Evolutionary conservation across 2,888 invertebrate species (phyloP), one percentile per base, ranked within the genome.

Genomic region (Frankliniella fusca): DNA sequence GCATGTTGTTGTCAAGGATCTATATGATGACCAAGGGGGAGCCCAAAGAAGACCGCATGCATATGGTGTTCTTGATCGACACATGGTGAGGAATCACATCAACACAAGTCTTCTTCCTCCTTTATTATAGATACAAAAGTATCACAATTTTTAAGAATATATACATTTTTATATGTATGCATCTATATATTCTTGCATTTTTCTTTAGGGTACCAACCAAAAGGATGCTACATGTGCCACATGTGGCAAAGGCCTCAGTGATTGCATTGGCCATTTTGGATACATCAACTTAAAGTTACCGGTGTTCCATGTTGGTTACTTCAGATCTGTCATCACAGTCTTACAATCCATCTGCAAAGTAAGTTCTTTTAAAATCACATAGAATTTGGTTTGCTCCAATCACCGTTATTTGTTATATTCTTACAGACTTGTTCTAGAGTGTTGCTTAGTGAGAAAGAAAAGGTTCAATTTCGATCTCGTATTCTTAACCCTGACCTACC

Each of bases 201-300:
- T 85, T 84, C 86, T 86, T 70, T 86, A 96, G 96, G 98, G 98
- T 49, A 95, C 95, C 28, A 96, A 95, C 87, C 93, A 94, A 83
- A 97, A 97, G 88, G 93, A 94, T 86, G 92, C 92, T 0, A 92
- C 92, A 82, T 98, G 99, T 88, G 93, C 93, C 83, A 98, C 99
- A 0, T 99, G 99, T 88, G 95, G 95, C 0, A 94, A 97, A 87
- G 94, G 95, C 0, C 89, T 98, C 84, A 94, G 93, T 28, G 98
- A 98, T 86, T 99, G 99, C 87, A 95, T 97, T 28, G 99, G 99
- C 0, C 99, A 99, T 89, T 99, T 95, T 88, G 99, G 99, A 0
- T 98, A 96, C 88, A 93, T 99, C 83, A 97, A 99, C 87, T 90
- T 99, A 80, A 96, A 97, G 80, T 89, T 98, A 82, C 99, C 99